Base-by-base conservation (phyloP, 2,797 vertebrate genomes). In the Enteromius afrohamiltoni region DNA sequence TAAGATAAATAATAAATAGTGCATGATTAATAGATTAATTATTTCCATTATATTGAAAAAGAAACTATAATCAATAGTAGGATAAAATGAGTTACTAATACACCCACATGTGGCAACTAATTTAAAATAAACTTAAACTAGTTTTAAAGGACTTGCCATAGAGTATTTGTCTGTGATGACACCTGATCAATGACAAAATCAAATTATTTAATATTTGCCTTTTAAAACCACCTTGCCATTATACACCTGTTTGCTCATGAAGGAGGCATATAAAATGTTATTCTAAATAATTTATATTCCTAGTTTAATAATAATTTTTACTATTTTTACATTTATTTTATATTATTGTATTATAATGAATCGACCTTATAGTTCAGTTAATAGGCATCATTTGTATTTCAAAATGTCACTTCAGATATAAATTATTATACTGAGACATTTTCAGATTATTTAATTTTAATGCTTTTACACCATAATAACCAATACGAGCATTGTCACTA, bases 401-500 rank as follows among this genome's bases (percentile, higher is more conserved):
- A 55, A 4, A 40, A 53, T 55, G 51, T 58, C 51, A 45, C 26
- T 5, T 69, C 23, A n/a, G 23, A 73, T 49, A 8, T 4, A 21
- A 81, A 51, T 64, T 5, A 74, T 58, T 58, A 80, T 51, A 26
- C 60, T 2, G 21, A 47, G 13, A 3, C 70, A 16, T 73, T 53
- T 83, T 64, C n/a, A 64, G 60, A 69, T 84, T 26, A 47, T 84
- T 53, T 47, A 2, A 37, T 64, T 85, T 88, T 87, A 87, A 87
- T 84, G 62, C 49, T 84, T 88, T 84, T 21, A 87, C 69, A 82
- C 29, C 34, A 78, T 45, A 40, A 85, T 79, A 82, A 87, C 85
- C 85, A 51, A 14, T 62, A 5, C 74, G 6, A 69, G 79, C 40
- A 90, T 88, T 86, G 91, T 89, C 81, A 53, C 81, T 62, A 80